Conservation (phyloP, 2,797 vertebrate species). For the Fistularia tabacaria region DNA sequence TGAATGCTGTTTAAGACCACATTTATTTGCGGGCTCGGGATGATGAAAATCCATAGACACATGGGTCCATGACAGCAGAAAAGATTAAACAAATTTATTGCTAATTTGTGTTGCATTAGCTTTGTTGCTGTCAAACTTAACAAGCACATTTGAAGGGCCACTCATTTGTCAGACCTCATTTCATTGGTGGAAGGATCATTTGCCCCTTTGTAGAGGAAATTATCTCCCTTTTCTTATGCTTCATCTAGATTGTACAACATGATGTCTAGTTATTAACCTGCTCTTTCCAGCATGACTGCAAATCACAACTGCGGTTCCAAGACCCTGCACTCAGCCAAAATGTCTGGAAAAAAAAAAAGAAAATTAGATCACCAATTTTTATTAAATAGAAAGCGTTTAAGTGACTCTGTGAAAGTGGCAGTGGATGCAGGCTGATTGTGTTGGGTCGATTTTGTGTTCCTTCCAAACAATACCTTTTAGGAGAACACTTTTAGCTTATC, state of each 20-base stretch:
- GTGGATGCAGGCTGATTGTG: no score
- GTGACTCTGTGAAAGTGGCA: no score
- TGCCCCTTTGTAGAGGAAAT: constrained; percentile 60
- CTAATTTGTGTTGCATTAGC: constrained; percentile 31
- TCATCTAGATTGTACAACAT: constrained; percentile 47
- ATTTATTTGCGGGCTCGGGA: constrained; percentile 23
- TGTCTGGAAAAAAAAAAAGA: constrained; percentile 23
- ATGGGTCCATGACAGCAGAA: background rate
- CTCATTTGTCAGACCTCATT: constrained; percentile 74
- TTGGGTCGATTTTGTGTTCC: no score
- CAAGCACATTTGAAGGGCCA: constrained; percentile 49
- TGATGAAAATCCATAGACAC: constrained; percentile 15
- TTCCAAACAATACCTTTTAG: no score
- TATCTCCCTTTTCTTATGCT: constrained; percentile 55
- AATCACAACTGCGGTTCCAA: constrained; percentile 52
- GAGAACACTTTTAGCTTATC: no score
- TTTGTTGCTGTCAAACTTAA: constrained; percentile 12
- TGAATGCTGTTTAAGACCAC: constrained; percentile 25
- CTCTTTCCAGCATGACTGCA: constrained; percentile 51
- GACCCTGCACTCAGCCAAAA: constrained; percentile 25
- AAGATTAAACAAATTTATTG: constrained; percentile 28
- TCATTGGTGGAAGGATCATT: constrained; percentile 69
- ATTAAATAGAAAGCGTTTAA: no score
- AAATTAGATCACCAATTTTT: background rate
- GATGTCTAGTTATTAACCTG: constrained; percentile 68